These are phyloP conservation scores for Tympanuchus pallidicinctus DNA, from an alignment of 2,113 vertebrate species.

Conservation along the genomic window DNA sequence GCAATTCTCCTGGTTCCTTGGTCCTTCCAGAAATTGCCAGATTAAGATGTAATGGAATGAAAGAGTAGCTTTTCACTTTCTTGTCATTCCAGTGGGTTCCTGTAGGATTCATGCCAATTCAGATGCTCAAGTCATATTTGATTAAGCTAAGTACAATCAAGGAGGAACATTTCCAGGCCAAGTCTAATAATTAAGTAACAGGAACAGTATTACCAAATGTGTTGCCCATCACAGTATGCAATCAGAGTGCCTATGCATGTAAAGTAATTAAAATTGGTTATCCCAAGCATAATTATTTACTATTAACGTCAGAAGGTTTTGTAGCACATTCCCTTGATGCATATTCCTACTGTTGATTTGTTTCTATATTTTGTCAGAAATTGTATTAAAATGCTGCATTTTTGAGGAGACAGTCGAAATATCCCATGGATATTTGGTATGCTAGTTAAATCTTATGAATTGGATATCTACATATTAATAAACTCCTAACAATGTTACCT, in stretches of 20 bases:
- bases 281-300: not conserved
- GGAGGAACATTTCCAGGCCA: conserved; percentile 43
- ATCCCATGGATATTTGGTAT: not conserved
- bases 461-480: conserved; percentile 41
- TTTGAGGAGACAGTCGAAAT: not conserved
- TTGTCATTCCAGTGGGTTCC: conserved; percentile 37
- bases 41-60: conserved; percentile 39
- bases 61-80: conserved; percentile 23
- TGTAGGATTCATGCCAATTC: conserved; percentile 36
- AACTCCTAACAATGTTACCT: conserved; percentile 34
- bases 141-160: conserved; percentile 57
- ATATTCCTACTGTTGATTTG: not conserved
- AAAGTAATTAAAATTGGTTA: conserved; percentile 12
- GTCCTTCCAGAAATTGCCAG: conserved; percentile 8
- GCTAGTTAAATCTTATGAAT: not conserved
- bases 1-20: not conserved
- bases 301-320: not conserved
- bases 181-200: conserved; percentile 15
- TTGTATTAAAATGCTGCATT: not conserved
- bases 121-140: conserved; percentile 42
- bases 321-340: not conserved
- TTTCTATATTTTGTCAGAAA: conserved; percentile 6
- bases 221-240: conserved; percentile 45
- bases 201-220: conserved; percentile 43
- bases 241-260: not conserved